A percentile compares a stretch with the other conserved stretches of the same genome.
Evolutionary conservation across 2,888 invertebrate species (phyloP).

Genomic region (Netelia virgata): DNA sequence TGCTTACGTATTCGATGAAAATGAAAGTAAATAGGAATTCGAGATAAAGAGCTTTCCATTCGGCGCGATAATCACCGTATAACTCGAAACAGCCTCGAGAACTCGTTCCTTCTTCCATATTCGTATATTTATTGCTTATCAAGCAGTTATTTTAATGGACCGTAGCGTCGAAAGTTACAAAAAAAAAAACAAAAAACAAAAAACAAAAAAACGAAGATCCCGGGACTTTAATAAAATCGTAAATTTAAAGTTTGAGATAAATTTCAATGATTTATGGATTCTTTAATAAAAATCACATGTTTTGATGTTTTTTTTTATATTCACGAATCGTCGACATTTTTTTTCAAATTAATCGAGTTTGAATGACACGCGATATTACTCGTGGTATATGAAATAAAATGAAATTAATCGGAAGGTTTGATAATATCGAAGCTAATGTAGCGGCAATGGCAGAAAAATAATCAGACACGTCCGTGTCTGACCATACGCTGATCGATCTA

Average conservation of each 20-base stretch:
- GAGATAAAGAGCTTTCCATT: constrained; percentile 64
- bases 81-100: constrained; percentile 1
- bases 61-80: constrained; percentile 37
- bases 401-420: background rate
- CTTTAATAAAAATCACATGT: background rate
- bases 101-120: constrained; percentile 7
- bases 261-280: constrained; percentile 1
- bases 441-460: background rate
- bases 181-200: no score
- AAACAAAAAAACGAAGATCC: background rate
- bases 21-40: constrained; percentile 66
- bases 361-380: background rate
- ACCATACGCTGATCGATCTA: constrained; percentile 58
- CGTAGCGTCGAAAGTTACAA: background rate
- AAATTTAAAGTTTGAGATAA: no score
- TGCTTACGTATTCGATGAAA: constrained; percentile 68
- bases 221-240: no score
- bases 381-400: no score
- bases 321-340: background rate
- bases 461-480: constrained; percentile 48
- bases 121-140: background rate
- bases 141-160: no score
- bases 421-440: background rate
- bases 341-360: background rate
- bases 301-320: background rate